phyloP scores from a whole-genome alignment of 2,888 invertebrate species.

The Plagodis pulveraria region DNA sequence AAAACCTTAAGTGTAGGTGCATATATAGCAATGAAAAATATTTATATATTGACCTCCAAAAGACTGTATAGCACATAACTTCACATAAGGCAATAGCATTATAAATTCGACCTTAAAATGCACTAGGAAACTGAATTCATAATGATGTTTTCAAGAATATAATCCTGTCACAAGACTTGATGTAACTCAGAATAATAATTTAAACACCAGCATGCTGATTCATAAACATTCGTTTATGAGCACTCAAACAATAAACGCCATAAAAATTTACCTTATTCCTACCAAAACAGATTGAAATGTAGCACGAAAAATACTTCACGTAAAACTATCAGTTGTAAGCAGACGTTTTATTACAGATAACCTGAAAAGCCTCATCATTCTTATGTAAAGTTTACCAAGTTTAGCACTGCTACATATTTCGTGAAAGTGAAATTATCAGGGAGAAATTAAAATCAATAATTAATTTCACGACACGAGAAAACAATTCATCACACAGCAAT shows the following conservation, averaged over 20 bases:
- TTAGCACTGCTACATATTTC: slow-evolving; percentile 32
- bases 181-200: slow-evolving; percentile 14
- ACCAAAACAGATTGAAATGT: slow-evolving; percentile 33
- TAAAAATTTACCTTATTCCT: slow-evolving; percentile 35
- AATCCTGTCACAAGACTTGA: slow-evolving; percentile 28
- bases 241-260: slow-evolving; percentile 36
- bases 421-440: slow-evolving; percentile 35
- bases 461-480: slow-evolving; percentile 31
- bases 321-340: slow-evolving; percentile 38
- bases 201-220: slow-evolving; percentile 13
- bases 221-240: slow-evolving; percentile 14
- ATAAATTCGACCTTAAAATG: slow-evolving; percentile 19
- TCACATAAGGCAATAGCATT: slow-evolving; percentile 10
- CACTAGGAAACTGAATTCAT: slow-evolving; percentile 13
- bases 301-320: slow-evolving; percentile 36
- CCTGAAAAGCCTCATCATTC: slow-evolving; percentile 45
- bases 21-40: too few relatives aligned
- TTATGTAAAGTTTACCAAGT: slow-evolving; percentile 27
- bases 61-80: background rate
- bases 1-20: too few relatives aligned
- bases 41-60: background rate
- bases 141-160: background rate
- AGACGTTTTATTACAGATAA: slow-evolving; percentile 50
- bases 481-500: slow-evolving; percentile 29
- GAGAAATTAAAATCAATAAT: slow-evolving; percentile 55